Evolutionary conservation across 2,113 vertebrate genomes (phyloP), one percentile per base, ranked within the genome.

Genomic region (Caranx ignobilis): DNA sequence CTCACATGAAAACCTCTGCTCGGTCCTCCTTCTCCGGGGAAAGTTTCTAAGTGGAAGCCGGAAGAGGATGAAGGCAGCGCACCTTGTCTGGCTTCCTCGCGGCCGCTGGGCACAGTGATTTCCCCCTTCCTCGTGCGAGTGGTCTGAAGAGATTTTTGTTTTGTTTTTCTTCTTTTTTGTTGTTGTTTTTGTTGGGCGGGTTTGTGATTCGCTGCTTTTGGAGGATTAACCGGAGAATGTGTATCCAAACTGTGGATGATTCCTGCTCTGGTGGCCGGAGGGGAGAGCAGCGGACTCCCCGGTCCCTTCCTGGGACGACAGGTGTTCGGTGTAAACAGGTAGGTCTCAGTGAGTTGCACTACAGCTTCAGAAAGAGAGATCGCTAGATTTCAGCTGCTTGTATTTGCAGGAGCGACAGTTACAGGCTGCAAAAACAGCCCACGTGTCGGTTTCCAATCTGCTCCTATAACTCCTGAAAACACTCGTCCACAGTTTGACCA

Each of bases 251-350:
- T 12, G 71, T 21, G 76, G 71, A 56, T 54, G 71, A 56, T 54
- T 82, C 77, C 48, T 78, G 87, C 75, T 71, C 87, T 1, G 87
- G 85, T 1, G 87, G 85, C 84, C 75, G 89, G 74, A 85, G 82
- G 62, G 82, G 85, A 81, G 87, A 81, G 84, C 79, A 35, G 75
- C 75, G 70, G 73, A 79, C 52, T 12, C 55, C 64, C 57, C 45
- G 3, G 45, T 52, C 69, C 70, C 65, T 79, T 32, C 63, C 79
- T 7, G 87, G 82, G 82, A 92, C 91, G 68, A 92, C 86, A 93
- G 89, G 89, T 92, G 90, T 84, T 86, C 62, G 61, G 2, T 13
- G 26, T 79, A 10, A 85, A 86, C 88, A 92, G 91, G 91, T 89
- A 62, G 12, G 70, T 7, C 1, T 35, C 47, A 18, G 6, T 63